phyloP scores from a whole-genome alignment of 1,140 invertebrate genomes.

The Cyrtorhinus lividipennis region DNA sequence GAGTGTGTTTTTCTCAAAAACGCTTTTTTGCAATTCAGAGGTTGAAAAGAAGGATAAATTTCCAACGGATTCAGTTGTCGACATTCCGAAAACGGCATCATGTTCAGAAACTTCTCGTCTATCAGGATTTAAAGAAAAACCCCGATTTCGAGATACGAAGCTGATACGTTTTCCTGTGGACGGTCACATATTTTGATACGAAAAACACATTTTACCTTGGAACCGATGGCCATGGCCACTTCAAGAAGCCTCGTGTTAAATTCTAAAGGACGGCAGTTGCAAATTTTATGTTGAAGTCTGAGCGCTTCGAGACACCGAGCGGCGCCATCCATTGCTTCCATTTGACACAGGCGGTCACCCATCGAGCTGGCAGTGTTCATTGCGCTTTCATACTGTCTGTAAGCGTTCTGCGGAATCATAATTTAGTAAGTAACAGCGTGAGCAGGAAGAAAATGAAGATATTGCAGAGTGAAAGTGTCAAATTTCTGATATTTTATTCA shows the following conservation, averaged over 20 bases:
- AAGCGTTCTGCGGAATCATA: constrained; percentile 57
- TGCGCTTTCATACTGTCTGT: constrained; percentile 64
- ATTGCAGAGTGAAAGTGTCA: no score
- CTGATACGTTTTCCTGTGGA: no score
- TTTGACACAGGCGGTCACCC: constrained; percentile 64
- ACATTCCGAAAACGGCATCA: no score
- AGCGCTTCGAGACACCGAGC: constrained; percentile 61
- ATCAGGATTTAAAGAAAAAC: no score
- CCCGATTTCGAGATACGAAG: no score
- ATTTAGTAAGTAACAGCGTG: constrained; percentile 22
- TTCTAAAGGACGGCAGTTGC: constrained; percentile 65
- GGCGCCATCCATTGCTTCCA: constrained; percentile 75
- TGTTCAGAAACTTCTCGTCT: no score
- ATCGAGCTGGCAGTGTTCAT: constrained; percentile 63
- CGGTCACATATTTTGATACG: no score
- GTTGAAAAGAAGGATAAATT: no score
- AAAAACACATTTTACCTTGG: no score
- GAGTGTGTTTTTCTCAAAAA: no score
- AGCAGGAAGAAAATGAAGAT: neutral
- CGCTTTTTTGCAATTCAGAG: no score
- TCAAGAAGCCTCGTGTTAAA: constrained; percentile 66
- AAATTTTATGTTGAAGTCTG: constrained; percentile 61
- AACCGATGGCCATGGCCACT: constrained; percentile 61
- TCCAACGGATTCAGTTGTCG: no score
- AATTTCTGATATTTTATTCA: neutral